phyloP scores from a whole-genome alignment of 1,140 invertebrate genomes.

The Calycopis cecrops region DNA sequence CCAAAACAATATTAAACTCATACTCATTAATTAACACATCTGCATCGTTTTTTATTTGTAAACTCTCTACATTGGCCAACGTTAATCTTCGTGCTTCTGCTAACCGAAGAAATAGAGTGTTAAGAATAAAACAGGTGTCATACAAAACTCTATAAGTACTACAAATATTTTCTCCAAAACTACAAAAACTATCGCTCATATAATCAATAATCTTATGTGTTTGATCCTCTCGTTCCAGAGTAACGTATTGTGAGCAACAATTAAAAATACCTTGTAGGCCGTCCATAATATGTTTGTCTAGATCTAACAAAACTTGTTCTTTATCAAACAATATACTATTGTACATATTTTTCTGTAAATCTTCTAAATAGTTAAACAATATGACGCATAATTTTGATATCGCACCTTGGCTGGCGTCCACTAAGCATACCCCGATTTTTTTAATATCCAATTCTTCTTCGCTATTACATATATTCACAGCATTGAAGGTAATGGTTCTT shows the following conservation, averaged over 20 bases:
- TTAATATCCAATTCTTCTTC: slow-evolving; percentile 28
- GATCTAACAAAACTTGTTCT: slow-evolving; percentile 19
- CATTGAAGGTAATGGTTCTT: neutral
- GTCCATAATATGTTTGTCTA: slow-evolving; percentile 35
- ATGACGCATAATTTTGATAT: slow-evolving; percentile 31
- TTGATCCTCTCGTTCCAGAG: slow-evolving; percentile 22
- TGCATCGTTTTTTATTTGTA: slow-evolving; percentile 43
- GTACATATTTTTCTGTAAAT: slow-evolving; percentile 36
- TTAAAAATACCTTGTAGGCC: slow-evolving; percentile 17
- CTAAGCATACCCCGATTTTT: slow-evolving; percentile 29
- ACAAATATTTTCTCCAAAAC: slow-evolving; percentile 38
- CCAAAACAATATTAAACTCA: slow-evolving; percentile 43
- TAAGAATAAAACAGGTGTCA: slow-evolving; percentile 45
- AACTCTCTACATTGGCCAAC: slow-evolving; percentile 48
- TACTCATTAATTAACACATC: slow-evolving; percentile 50
- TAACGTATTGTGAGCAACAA: slow-evolving; percentile 2
- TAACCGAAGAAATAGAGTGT: slow-evolving; percentile 45
- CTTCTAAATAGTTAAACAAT: slow-evolving; percentile 34
- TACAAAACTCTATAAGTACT: slow-evolving; percentile 46
- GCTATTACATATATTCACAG: no score
- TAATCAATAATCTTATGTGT: slow-evolving; percentile 25
- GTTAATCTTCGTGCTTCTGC: slow-evolving; percentile 49
- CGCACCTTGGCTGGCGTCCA: slow-evolving; percentile 40
- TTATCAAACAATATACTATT: slow-evolving; percentile 21
- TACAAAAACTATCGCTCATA: slow-evolving; percentile 43